Base-by-base conservation (phyloP, 1,140 invertebrate genomes). In the Panagrolaimus sp. region DNA sequence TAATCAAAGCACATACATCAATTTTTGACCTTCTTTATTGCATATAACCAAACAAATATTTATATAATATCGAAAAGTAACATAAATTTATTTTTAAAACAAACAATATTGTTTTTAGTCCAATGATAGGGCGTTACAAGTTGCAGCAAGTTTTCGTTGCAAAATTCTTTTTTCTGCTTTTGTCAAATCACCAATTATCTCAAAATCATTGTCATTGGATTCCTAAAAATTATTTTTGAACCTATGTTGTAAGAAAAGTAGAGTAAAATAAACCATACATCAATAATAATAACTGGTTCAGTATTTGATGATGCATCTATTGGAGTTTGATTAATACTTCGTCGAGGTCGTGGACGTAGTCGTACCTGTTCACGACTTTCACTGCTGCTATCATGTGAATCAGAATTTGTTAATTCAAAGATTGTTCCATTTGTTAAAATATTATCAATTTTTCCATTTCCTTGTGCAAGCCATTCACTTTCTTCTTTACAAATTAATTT, bases 401-500 rank as follows among this genome's bases (percentile, higher is more conserved):
- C 51, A 20, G 51, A 57, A 57, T 57, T 57, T 20, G 51, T 57
- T 9, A 57, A 11, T 27, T 57, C 51, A 20, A 57, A 57, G 20
- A 25, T 25, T 25, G 51, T 57, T 25, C 51, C 51, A 57, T 57
- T 57, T 20, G 51, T 27, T 25, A 57, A 25, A 11, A 57, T 25
- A 20, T 20, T 20, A 25, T 27, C 51, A 27, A 27, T 27, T 27
- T 57, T 57, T 20, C 51, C 27, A 27, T 20, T 57, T 20, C 14
- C 11, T 25, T 25, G 20, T 11, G 51, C 27, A 3, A 57, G 51
- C 51, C 51, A 57, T 57, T 57, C 51, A 20, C 51, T 57, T 57
- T 57, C 51, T 23, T 57, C 51, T 13, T 57, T 57, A 57, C 51
- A 57, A 13, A 57, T 57, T 27, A 57, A 57, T 27, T 57, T 57